A percentile compares a stretch with the other conserved stretches of the same genome.
These are phyloP conservation scores for Nymphalis urticae DNA, from an alignment of 2,888 invertebrate species.

Conservation along the genomic window DNA sequence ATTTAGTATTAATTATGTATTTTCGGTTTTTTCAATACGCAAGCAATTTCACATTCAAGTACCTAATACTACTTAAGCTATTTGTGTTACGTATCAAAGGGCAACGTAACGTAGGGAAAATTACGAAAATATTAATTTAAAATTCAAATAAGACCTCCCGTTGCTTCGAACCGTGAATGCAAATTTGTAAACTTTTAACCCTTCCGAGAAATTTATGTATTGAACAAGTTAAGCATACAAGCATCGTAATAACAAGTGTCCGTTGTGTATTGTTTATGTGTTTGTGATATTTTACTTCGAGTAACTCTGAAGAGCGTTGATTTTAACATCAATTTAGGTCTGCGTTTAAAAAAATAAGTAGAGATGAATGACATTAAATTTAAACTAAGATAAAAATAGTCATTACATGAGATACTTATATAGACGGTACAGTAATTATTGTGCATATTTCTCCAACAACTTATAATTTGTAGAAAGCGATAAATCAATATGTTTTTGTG, in stretches of 20 bases:
- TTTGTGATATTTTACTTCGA: slow-evolving; percentile 9
- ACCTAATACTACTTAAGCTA: not conserved
- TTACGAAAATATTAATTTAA: slow-evolving; percentile 40
- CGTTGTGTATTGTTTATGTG: slow-evolving; percentile 21
- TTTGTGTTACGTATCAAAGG: not conserved
- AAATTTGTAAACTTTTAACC: slow-evolving; percentile 43
- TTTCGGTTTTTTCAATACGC: no score
- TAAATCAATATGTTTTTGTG: no score
- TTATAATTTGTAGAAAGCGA: no score
- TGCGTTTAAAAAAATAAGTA: no score
- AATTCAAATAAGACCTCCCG: slow-evolving; percentile 36
- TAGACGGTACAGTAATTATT: no score
- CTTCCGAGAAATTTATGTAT: slow-evolving; percentile 35
- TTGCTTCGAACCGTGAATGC: slow-evolving; percentile 32
- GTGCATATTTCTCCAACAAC: no score
- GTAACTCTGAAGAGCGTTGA: not conserved
- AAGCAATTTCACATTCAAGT: not conserved
- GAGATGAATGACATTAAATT: no score
- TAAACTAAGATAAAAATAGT: no score
- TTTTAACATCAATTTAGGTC: no score
- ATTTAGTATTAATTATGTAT: no score
- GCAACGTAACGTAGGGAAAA: slow-evolving; percentile 24
- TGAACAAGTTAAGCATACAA: slow-evolving; percentile 32
- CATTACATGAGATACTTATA: no score
- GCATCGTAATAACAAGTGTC: slow-evolving; percentile 21